Conservation (phyloP, 2,113 vertebrate species). For the Riparia riparia region DNA sequence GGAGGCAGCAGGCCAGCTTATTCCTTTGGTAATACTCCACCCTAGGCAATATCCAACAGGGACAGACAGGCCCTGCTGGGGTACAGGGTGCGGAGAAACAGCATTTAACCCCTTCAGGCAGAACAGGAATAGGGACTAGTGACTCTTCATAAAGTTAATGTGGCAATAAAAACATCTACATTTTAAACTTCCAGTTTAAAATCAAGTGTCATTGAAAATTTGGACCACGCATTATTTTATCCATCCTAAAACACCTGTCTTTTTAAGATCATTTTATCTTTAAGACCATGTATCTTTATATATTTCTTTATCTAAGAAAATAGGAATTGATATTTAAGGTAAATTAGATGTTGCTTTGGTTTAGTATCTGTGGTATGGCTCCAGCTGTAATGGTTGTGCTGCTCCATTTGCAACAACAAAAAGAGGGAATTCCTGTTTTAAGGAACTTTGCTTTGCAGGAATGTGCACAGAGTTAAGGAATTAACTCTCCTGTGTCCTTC, state of each 20-base stretch:
- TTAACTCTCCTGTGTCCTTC: neutral
- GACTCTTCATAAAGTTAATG: neutral
- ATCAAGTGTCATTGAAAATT: neutral
- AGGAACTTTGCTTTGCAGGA: neutral
- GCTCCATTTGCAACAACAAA: neutral
- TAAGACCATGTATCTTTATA: neutral
- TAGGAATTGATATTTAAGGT: neutral
- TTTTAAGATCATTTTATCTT: neutral
- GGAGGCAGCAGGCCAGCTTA: neutral
- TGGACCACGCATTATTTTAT: neutral
- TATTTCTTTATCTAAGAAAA: conserved; percentile 22
- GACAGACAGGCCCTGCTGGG: neutral
- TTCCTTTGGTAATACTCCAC: conserved; percentile 19
- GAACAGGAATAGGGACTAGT: neutral
- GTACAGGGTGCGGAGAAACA: neutral
- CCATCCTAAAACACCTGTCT: neutral
- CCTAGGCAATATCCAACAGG: neutral
- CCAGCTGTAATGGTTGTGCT: neutral
- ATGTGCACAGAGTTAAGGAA: neutral
- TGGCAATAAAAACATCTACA: neutral
- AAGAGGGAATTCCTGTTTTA: neutral
- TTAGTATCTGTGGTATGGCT: neutral
- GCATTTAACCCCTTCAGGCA: neutral
- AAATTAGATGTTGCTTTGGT: neutral
- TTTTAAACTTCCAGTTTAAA: neutral